Base-by-base conservation (phyloP, 2,797 vertebrate species). In the Trachurus trachurus region DNA sequence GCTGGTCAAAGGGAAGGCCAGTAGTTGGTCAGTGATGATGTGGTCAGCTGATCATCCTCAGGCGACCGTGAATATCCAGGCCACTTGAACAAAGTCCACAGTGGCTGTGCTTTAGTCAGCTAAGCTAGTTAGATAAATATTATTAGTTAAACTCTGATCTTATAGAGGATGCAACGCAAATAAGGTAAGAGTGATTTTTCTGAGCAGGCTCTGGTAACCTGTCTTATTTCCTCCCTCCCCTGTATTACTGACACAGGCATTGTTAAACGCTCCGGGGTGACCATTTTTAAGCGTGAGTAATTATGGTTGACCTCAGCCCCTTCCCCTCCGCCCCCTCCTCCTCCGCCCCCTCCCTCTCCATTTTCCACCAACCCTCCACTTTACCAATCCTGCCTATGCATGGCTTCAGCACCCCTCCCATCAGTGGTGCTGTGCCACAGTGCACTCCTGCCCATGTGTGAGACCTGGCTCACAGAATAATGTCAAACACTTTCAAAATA, bases 261-360 rank as follows among this genome's bases (percentile, higher is more conserved):
- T 92, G 95, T 95, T 93, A 96, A 96, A 90, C 94, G 94, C 90
- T 95, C 95, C 90, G 88, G 91, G 92, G 91, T 60, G 81, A 93
- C 92, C 90, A 81, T 94, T 84, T 94, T 93, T 85, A 91, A 95
- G 91, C 95, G 95, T 96, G 94, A 96, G 95, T 96, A 95, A 91
- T 71, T 11, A 74, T 88, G 81, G 88, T 86, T 91, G 87, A 84
- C 40, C 69, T 67, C 69, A 29, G 0, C 52, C 64, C 66, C 67
- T 17, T 37, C 40, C 49, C 69, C 47, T 40, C 49, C 65, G 50
- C 78, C 31, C 49, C 69, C 47, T 40, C 52, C 66, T 57, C 78
- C 68, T 63, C 53, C 49, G 61, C 53, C 10, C 47, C 70, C 29
- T 40, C 44, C 34, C 26, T n/a, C 42, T 63, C 42, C 29, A 11